These are phyloP conservation scores for Datnioides undecimradiatus DNA, from an alignment of 2,113 vertebrate species.

Conservation along the genomic window DNA sequence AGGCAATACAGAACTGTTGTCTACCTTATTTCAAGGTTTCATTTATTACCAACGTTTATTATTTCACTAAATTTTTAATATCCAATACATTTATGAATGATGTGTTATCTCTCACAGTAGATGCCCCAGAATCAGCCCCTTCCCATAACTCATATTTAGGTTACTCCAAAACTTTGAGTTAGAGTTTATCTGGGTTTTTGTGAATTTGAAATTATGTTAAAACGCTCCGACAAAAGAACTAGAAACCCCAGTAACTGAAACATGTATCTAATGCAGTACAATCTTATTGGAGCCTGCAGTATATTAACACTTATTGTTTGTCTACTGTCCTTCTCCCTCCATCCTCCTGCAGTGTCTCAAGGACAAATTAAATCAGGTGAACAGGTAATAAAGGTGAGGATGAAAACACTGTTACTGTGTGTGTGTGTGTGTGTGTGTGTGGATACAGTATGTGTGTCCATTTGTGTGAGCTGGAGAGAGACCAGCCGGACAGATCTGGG, in stretches of 20 bases:
- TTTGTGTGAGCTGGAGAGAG: constrained; percentile 37
- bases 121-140: background rate
- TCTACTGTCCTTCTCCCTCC: background rate
- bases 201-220: constrained; percentile 16
- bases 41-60: constrained; percentile 3
- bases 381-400: constrained; percentile 4
- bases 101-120: background rate
- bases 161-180: constrained; percentile 28
- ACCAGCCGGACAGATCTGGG: constrained; percentile 73
- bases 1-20: background rate
- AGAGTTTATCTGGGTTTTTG: constrained; percentile 33
- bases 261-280: background rate
- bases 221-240: constrained; percentile 3
- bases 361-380: constrained; percentile 30
- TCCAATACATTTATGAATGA: background rate
- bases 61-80: background rate
- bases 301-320: background rate
- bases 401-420: constrained; percentile 17
- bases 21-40: background rate
- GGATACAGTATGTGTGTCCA: constrained; percentile 22
- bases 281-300: background rate
- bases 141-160: constrained; percentile 10
- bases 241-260: background rate
- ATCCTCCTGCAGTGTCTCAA: constrained; percentile 13
- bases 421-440: background rate